Conservation (phyloP, 1,140 invertebrate species). For the Drosophila funebris region DNA sequence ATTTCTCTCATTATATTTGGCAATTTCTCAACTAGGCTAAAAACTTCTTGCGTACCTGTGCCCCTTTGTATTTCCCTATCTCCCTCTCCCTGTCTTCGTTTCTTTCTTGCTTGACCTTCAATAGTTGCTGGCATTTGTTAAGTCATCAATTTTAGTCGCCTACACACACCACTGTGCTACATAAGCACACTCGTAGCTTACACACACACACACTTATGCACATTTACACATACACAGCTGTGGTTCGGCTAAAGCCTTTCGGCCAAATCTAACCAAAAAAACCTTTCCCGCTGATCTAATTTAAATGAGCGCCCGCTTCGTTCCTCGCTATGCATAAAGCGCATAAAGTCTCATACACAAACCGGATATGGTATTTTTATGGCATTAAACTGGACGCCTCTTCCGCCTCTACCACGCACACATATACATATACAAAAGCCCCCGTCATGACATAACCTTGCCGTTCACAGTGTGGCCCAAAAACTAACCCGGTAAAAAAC, state of each 20-base stretch:
- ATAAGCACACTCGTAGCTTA: constrained; percentile 22
- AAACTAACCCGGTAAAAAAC: constrained; percentile 42
- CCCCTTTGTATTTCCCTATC: background rate
- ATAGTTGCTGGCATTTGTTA: background rate
- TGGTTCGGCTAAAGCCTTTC: constrained; percentile 6
- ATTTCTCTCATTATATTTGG: background rate
- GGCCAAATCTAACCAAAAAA: constrained; percentile 22
- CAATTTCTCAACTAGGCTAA: background rate
- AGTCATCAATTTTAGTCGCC: constrained; percentile 27
- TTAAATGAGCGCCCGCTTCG: constrained; percentile 57
- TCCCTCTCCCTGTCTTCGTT: background rate
- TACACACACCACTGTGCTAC: background rate
- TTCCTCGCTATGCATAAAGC: constrained; percentile 30
- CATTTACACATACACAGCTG: background rate
- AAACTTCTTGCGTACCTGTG: background rate
- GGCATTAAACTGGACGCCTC: constrained; percentile 44
- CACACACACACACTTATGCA: constrained; percentile 11
- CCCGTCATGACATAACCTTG: too few relatives aligned
- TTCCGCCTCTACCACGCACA: background rate
- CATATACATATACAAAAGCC: too few relatives aligned
- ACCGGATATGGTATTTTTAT: constrained; percentile 68
- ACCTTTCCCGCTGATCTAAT: constrained; percentile 65
- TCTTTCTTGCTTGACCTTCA: constrained; percentile 14
- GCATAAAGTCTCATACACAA: constrained; percentile 67
- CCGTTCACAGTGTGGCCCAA: background rate